These are phyloP conservation scores for Pagrus major DNA, from an alignment of 2,113 vertebrate genomes.

Conservation along the genomic window DNA sequence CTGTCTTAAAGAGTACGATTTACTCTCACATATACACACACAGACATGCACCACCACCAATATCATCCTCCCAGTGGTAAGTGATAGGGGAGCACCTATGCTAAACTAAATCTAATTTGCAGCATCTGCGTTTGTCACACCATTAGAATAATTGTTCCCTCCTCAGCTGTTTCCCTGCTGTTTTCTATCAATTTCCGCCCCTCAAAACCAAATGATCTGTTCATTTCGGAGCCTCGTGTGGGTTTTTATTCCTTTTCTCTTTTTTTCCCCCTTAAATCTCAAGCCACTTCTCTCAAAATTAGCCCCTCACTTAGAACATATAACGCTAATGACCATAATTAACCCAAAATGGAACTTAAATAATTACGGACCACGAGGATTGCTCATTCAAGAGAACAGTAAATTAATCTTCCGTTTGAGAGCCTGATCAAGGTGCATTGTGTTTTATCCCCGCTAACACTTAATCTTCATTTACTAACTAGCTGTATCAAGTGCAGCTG, in stretches of 20 bases:
- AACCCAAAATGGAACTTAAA: slow-evolving; percentile 96
- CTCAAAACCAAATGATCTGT: slow-evolving; percentile 94
- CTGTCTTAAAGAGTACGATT: background rate
- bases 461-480: slow-evolving; percentile 73
- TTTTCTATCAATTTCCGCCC: slow-evolving; percentile 92
- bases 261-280: slow-evolving; percentile 75
- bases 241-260: slow-evolving; percentile 72
- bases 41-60: background rate
- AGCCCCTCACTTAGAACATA: slow-evolving; percentile 93
- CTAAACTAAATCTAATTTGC: slow-evolving; percentile 94
- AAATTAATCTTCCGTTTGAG: slow-evolving; percentile 76
- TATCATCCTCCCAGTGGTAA: slow-evolving; percentile 63
- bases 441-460: slow-evolving; percentile 73
- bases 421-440: slow-evolving; percentile 85
- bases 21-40: background rate
- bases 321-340: slow-evolving; percentile 99
- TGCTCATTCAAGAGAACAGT: slow-evolving; percentile 79
- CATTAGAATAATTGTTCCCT: slow-evolving; percentile 99
- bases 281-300: slow-evolving; percentile 87
- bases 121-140: slow-evolving; percentile 95
- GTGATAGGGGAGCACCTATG: slow-evolving; percentile 90
- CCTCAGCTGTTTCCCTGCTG: slow-evolving; percentile 97
- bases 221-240: slow-evolving; percentile 90
- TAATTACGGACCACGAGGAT: slow-evolving; percentile 90
- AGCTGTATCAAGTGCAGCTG: slow-evolving; percentile 62